Percentiles rank a stretch among this genome's conserved stretches.
Evolutionary conservation across 1,140 invertebrate genomes (phyloP).

Genomic region (Cataglyphis hispanica): DNA sequence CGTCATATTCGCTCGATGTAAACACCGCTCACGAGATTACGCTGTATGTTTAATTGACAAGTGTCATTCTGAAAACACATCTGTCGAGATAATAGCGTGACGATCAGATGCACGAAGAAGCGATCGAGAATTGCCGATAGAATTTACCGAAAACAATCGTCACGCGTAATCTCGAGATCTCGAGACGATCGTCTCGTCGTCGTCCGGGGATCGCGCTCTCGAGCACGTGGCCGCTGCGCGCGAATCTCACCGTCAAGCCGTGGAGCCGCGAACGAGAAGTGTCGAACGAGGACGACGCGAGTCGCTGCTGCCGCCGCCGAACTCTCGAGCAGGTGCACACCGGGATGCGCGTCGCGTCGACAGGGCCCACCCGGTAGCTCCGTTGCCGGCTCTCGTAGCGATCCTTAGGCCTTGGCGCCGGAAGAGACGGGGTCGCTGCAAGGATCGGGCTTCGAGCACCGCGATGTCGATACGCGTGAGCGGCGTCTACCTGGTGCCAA

Average conservation of each 20-base stretch:
- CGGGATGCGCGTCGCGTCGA: constrained; percentile 65
- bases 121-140: neutral
- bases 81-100: neutral
- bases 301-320: constrained; percentile 61
- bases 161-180: neutral
- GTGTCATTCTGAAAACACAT: neutral
- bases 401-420: constrained; percentile 72
- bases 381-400: constrained; percentile 73
- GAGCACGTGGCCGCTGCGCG: constrained; percentile 31
- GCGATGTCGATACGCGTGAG: constrained; percentile 85
- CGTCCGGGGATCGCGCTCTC: constrained; percentile 6
- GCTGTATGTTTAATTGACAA: too few species aligned
- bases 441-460: constrained; percentile 40
- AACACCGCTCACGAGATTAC: constrained; percentile 10
- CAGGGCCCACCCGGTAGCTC: constrained; percentile 69
- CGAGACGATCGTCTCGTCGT: neutral
- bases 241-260: constrained; percentile 69
- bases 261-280: constrained; percentile 71
- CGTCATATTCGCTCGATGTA: constrained; percentile 28
- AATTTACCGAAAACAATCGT: neutral
- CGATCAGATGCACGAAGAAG: neutral
- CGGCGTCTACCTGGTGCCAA: constrained; percentile 84
- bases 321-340: constrained; percentile 62
- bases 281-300: constrained; percentile 72
- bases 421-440: constrained; percentile 69